phyloP scores from a whole-genome alignment of 1,140 invertebrate species.

The Lepidurus arcticus region DNA sequence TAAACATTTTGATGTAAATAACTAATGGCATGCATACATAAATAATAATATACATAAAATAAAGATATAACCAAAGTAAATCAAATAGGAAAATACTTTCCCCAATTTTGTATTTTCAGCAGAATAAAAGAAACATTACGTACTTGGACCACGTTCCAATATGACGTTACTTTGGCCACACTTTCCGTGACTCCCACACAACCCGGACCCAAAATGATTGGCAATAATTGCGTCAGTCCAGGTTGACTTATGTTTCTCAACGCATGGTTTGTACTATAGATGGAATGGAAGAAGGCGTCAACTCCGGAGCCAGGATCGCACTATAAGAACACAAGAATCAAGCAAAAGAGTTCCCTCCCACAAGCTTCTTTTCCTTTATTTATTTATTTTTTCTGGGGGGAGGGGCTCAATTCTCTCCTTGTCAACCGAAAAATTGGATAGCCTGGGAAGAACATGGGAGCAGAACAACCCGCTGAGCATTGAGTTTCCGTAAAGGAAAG shows the following conservation, averaged over 20 bases:
- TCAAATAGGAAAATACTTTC: background rate
- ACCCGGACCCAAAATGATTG: constrained; percentile 72
- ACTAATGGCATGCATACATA: background rate
- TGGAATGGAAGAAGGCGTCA: constrained; percentile 81
- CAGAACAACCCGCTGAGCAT: background rate
- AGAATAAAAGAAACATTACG: constrained; percentile 35
- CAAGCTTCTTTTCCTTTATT: too few relatives aligned
- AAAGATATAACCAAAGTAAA: background rate
- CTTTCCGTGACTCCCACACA: constrained; percentile 85
- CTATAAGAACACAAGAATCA: constrained; percentile 50
- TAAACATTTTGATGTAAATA: too few relatives aligned
- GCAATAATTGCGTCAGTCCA: constrained; percentile 47
- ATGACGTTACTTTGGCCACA: constrained; percentile 79
- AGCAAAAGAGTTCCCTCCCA: background rate
- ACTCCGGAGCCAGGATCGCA: constrained; percentile 83
- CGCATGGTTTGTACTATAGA: constrained; percentile 61
- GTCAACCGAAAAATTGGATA: background rate
- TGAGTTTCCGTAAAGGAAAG: background rate
- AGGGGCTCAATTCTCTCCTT: background rate
- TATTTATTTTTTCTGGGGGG: too few relatives aligned
- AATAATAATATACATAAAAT: background rate
- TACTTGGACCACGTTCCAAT: constrained; percentile 87
- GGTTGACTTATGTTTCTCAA: constrained; percentile 51
- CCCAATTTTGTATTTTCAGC: background rate
- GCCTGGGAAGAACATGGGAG: background rate